These are phyloP conservation scores for Cataglyphis livida DNA, from an alignment of 2,888 invertebrate species.

Conservation along the genomic window DNA sequence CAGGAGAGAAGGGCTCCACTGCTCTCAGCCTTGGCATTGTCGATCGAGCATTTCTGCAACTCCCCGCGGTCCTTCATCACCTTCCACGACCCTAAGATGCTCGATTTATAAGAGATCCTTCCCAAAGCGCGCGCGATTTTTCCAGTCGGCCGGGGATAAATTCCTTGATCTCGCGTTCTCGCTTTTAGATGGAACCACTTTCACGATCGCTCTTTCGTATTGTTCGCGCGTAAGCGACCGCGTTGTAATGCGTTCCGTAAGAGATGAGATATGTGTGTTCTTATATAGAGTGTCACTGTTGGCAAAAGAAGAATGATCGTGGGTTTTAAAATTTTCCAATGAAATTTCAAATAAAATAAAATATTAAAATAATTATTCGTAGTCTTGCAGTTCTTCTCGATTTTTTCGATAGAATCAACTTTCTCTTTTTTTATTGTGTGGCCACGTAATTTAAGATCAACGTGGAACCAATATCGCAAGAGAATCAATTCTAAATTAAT, in stretches of 20 bases:
- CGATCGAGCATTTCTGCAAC: slow-evolving; percentile 66
- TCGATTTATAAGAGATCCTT: slow-evolving; percentile 69
- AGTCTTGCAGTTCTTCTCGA: neutral
- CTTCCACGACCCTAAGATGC: slow-evolving; percentile 65
- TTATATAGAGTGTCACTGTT: neutral
- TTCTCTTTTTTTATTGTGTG: neutral
- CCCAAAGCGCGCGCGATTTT: slow-evolving; percentile 58
- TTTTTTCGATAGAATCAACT: neutral
- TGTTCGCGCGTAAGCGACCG: slow-evolving; percentile 53
- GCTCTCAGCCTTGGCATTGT: slow-evolving; percentile 64
- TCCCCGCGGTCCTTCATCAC: slow-evolving; percentile 71
- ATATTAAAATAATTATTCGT: neutral
- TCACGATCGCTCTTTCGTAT: slow-evolving; percentile 41
- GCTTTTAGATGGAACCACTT: slow-evolving; percentile 52
- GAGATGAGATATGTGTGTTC: slow-evolving; percentile 38
- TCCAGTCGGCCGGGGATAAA: slow-evolving; percentile 51
- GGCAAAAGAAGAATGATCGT: slow-evolving; percentile 36
- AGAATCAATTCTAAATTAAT: neutral
- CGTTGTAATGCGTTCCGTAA: slow-evolving; percentile 34
- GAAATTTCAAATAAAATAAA: neutral
- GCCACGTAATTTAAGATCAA: neutral
- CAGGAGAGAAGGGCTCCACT: too few relatives aligned
- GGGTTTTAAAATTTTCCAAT: slow-evolving; percentile 3
- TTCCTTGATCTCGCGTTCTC: slow-evolving; percentile 49
- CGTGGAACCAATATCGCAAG: neutral